phyloP scores from a whole-genome alignment of 2,888 invertebrate genomes.

The Ptychoptera contaminata region DNA sequence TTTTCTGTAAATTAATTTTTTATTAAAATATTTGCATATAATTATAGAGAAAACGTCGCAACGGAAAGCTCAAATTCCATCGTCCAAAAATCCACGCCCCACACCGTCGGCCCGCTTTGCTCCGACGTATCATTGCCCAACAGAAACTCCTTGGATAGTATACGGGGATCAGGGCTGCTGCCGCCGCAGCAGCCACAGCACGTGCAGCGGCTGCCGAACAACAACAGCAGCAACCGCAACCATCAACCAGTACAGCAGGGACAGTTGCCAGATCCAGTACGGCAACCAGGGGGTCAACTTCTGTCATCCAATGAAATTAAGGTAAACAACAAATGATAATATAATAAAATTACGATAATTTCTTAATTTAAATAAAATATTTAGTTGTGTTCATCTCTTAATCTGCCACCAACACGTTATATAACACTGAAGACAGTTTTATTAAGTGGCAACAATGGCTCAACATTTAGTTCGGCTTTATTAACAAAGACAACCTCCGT shows the following conservation, averaged over 20 bases:
- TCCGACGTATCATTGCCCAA: slow-evolving; percentile 32
- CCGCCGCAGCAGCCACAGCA: slow-evolving; percentile 38
- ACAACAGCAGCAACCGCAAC: slow-evolving; percentile 14
- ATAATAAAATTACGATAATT: neutral
- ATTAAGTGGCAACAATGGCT: slow-evolving; percentile 30
- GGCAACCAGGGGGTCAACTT: slow-evolving; percentile 36
- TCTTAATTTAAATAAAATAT: neutral
- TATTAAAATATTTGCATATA: slow-evolving; percentile 5
- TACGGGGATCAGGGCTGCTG: slow-evolving; percentile 36
- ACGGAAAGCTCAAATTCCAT: slow-evolving; percentile 55
- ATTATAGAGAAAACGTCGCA: slow-evolving; percentile 33
- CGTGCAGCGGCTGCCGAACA: slow-evolving; percentile 30
- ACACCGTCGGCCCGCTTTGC: slow-evolving; percentile 36
- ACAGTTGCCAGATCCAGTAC: slow-evolving; percentile 27
- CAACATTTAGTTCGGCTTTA: slow-evolving; percentile 15
- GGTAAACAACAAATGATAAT: slow-evolving; percentile 27
- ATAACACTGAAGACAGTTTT: slow-evolving; percentile 77
- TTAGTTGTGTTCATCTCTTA: slow-evolving; percentile 57
- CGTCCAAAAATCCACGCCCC: slow-evolving; percentile 77
- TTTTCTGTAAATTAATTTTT: neutral
- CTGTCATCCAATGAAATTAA: slow-evolving; percentile 52
- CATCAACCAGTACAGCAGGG: slow-evolving; percentile 6
- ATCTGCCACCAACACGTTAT: slow-evolving; percentile 75
- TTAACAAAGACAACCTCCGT: slow-evolving; percentile 16
- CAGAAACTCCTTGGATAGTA: slow-evolving; percentile 34